Percentiles rank a stretch among this genome's conserved stretches.
Conservation (phyloP, 2,888 invertebrate species). For the Diaphora mendica region DNA sequence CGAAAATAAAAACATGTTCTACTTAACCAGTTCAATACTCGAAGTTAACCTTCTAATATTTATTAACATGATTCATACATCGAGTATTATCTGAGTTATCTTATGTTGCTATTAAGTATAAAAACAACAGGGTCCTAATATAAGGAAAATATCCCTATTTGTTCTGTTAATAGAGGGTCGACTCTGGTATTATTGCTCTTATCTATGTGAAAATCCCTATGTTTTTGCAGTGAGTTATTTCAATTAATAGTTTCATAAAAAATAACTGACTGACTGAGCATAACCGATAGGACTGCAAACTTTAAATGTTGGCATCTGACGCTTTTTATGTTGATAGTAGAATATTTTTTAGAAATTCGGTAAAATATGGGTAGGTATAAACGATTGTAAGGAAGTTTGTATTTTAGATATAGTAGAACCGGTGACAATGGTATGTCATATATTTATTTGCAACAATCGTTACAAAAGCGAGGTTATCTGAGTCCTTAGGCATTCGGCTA, state of each 20-base stretch:
- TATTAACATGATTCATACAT: neutral
- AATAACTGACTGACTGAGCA: too few relatives aligned
- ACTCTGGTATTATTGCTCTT: conserved; percentile 4
- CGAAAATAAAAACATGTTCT: neutral
- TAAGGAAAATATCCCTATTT: conserved; percentile 10
- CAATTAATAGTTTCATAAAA: neutral
- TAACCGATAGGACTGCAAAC: too few relatives aligned
- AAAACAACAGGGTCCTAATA: conserved; percentile 13
- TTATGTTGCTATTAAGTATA: conserved; percentile 11
- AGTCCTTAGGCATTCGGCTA: neutral
- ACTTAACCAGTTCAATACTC: neutral
- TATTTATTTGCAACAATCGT: neutral
- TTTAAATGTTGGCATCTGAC: too few relatives aligned
- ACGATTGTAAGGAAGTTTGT: too few relatives aligned
- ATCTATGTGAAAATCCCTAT: neutral
- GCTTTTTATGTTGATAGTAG: too few relatives aligned
- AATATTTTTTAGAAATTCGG: too few relatives aligned
- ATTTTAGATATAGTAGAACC: too few relatives aligned
- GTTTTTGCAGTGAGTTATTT: neutral
- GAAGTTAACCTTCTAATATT: neutral
- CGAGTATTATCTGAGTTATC: neutral
- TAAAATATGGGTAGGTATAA: too few relatives aligned
- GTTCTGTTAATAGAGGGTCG: neutral
- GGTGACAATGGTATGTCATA: too few relatives aligned
- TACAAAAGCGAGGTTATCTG: neutral